Evolutionary conservation across 2,113 vertebrate genomes (phyloP).

Genomic region (Rhombomys opimus): DNA sequence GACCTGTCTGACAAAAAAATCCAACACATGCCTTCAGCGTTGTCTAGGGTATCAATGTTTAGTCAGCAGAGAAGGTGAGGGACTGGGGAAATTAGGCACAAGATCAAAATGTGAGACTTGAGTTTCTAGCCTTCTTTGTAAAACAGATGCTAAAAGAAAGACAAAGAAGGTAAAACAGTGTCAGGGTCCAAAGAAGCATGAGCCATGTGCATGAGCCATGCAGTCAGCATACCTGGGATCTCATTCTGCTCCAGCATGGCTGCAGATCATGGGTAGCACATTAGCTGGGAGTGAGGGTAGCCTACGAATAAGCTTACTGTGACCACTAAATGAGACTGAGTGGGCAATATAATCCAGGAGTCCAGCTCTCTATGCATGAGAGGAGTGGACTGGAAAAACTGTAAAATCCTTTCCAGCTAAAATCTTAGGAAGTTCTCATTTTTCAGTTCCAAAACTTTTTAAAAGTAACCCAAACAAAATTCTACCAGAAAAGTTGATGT

Average conservation of each 20-base stretch:
- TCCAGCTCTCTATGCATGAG: background rate
- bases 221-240: background rate
- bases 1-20: background rate
- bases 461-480: slow-evolving; percentile 8
- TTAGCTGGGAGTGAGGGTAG: background rate
- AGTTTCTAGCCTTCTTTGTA: background rate
- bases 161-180: background rate
- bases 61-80: background rate
- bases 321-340: background rate
- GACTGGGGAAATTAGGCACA: background rate
- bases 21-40: slow-evolving; percentile 2
- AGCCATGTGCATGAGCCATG: background rate
- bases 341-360: background rate
- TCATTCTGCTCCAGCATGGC: background rate
- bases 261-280: background rate
- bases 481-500: background rate
- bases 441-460: slow-evolving; percentile 30
- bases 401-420: slow-evolving; percentile 43
- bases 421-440: background rate
- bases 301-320: background rate
- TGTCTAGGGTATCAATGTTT: background rate
- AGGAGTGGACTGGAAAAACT: background rate
- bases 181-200: background rate
- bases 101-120: background rate
- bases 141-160: slow-evolving; percentile 35